Percentiles rank a stretch among this genome's conserved stretches.
phyloP scores from a whole-genome alignment of 2,113 vertebrate species.

The Solea solea region DNA sequence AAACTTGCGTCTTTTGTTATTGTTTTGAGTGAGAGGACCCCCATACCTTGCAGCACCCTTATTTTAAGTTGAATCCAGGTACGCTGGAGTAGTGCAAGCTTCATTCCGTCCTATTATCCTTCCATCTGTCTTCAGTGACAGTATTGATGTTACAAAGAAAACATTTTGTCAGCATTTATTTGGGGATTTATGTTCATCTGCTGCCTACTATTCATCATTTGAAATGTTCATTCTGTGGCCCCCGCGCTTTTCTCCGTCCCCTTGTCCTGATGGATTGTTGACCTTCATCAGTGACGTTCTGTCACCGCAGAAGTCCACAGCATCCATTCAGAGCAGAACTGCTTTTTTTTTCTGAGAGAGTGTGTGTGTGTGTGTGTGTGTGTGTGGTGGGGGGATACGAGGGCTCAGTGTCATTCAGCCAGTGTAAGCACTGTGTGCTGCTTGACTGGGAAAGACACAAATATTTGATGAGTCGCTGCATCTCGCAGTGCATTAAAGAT shows the following conservation, averaged over 20 bases:
- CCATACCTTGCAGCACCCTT: neutral
- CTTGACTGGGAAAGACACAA: slow-evolving; percentile 68
- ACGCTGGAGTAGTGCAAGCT: neutral
- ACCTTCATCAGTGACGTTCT: slow-evolving; percentile 68
- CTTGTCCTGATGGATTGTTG: slow-evolving; percentile 55
- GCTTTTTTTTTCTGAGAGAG: slow-evolving; percentile 22
- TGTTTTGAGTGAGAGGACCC: too few relatives aligned
- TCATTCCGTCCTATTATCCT: neutral
- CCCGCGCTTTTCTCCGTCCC: slow-evolving; percentile 27
- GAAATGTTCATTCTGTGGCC: slow-evolving; percentile 33
- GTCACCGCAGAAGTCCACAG: slow-evolving; percentile 49
- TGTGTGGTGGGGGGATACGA: slow-evolving; percentile 18
- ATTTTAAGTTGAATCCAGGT: slow-evolving; percentile 12
- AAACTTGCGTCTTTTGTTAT: too few relatives aligned
- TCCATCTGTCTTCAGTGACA: slow-evolving; percentile 6
- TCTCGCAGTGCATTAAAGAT: slow-evolving; percentile 73
- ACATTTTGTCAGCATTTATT: slow-evolving; percentile 47
- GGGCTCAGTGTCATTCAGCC: slow-evolving; percentile 48
- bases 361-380: too few relatives aligned
- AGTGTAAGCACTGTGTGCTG: slow-evolving; percentile 49
- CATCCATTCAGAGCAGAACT: slow-evolving; percentile 38
- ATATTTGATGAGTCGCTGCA: slow-evolving; percentile 74
- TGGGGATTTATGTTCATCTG: slow-evolving; percentile 53
- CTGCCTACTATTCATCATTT: slow-evolving; percentile 46
- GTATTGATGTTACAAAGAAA: slow-evolving; percentile 34